Conservation (phyloP, 2,113 vertebrate genomes). For the Ochotona princeps region DNA sequence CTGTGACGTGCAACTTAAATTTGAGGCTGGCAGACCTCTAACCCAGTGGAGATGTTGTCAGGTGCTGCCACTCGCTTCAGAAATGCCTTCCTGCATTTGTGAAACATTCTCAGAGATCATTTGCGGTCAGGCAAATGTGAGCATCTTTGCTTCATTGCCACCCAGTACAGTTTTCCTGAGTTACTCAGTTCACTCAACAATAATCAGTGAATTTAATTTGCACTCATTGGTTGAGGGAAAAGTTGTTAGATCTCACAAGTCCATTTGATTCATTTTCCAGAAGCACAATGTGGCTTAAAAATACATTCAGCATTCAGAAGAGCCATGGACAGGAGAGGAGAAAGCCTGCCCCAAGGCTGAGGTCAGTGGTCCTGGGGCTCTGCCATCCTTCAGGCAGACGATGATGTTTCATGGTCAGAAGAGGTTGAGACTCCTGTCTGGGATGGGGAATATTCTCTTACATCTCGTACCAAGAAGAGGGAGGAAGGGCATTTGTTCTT, state of each 20-base stretch:
- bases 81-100: background rate
- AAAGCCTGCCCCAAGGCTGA: background rate
- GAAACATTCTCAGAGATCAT: background rate
- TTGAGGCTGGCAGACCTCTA: background rate
- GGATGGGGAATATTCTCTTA: background rate
- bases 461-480: background rate
- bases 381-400: background rate
- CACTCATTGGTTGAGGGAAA: background rate
- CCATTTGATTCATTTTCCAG: background rate
- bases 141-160: background rate
- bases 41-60: background rate
- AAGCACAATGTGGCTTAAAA: background rate
- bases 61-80: background rate
- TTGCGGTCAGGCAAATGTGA: background rate
- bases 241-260: background rate
- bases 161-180: background rate
- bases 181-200: slow-evolving; percentile 23
- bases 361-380: background rate
- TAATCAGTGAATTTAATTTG: background rate
- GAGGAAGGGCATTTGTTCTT: background rate
- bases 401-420: slow-evolving; percentile 22
- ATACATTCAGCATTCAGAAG: background rate
- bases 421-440: background rate
- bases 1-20: background rate
- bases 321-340: background rate